Base-by-base conservation (phyloP, 2,888 invertebrate genomes). In the Crepidodera aurea region DNA sequence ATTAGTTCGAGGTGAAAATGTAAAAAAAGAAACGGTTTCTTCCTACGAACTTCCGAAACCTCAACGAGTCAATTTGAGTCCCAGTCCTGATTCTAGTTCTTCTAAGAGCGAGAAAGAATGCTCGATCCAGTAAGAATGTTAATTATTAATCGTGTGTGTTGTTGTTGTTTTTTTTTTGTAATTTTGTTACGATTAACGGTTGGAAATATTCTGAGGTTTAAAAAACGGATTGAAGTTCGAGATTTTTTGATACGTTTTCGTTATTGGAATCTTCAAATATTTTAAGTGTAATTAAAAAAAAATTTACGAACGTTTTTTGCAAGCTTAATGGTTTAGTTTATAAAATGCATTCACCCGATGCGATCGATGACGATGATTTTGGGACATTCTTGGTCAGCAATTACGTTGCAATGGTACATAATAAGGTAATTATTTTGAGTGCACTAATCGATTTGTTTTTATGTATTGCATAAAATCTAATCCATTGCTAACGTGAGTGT, bases 401-500 rank as follows among this genome's bases (percentile, higher is more conserved):
- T 79, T 78, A 80, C 80, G 79, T 79, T 77, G 80, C 80, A 80
- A 80, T 80, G 79, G 79, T 78, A 70, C n/a, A 68, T 65, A 58
- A n/a, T 37, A 77, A 80, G 80, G 80, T 80, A 80, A 80, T 71
- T 80, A 80, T 79, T 61, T 44, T 22, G 74, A 73, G 75, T 78
- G 76, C 68, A 68, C 65, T 67, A 66, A 58, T 66, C 51, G 48
- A 62, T 63, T 70, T 69, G 66, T 67, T 64, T 69, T 66, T 66
- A 65, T 69, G 69, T 73, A 68, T 73, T 69, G 71, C 69, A 66
- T 66, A 70, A 73, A 74, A 77, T 67, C 73, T 75, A 75, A 78
- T 78, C 80, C 81, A 81, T 81, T 81, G 81, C 81, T 81, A 79
- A 80, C 80, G 80, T 81, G 81, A 80, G 78, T 81, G 81, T 81